Conservation (phyloP, 2,888 invertebrate species). For the Agriotes lineatus region DNA sequence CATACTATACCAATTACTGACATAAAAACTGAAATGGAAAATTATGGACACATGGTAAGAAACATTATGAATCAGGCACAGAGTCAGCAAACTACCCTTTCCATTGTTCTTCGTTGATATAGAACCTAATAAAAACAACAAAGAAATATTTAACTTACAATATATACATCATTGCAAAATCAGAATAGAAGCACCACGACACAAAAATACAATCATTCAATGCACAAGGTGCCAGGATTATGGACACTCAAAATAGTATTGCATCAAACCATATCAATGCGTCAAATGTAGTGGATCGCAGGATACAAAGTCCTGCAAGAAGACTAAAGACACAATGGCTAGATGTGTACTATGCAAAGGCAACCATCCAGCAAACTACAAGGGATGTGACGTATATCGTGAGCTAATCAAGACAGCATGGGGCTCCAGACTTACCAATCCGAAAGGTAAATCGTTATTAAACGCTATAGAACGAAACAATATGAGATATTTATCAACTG, state of each 20-base stretch:
- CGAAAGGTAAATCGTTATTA: neutral
- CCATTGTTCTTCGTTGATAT: neutral
- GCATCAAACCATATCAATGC: conserved; percentile 2
- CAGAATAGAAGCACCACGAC: neutral
- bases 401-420: neutral
- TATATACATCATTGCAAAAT: neutral
- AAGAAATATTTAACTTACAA: neutral
- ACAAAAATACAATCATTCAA: neutral
- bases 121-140: neutral
- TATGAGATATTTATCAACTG: no score
- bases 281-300: neutral
- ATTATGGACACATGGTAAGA: neutral
- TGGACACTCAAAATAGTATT: no score
- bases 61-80: conserved; percentile 6
- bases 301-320: neutral
- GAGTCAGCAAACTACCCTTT: conserved; percentile 12
- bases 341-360: neutral
- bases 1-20: conserved; percentile 18
- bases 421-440: neutral
- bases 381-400: conserved; percentile 11
- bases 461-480: no score
- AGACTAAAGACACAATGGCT: neutral
- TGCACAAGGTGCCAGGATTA: no score
- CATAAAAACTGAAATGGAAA: conserved; percentile 1
- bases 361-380: conserved; percentile 11